Base-by-base conservation (phyloP, 2,888 invertebrate species). In the Megamerina dolium region DNA sequence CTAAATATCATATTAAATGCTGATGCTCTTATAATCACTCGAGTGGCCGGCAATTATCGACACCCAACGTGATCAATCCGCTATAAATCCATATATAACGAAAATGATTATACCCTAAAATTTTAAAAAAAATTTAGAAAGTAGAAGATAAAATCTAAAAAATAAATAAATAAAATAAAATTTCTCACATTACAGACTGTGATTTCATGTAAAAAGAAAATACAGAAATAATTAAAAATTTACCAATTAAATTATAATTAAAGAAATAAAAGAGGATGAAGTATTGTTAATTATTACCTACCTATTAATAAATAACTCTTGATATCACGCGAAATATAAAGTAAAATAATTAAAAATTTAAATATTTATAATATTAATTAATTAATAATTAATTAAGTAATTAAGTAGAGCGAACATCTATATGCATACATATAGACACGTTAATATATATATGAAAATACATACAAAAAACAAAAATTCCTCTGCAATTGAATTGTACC, bases 121-220 rank as follows among this genome's bases (percentile, higher is more conserved):
- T n/a, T n/a, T n/a, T n/a, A n/a, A n/a, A n/a, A n/a, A n/a, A n/a
- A n/a, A n/a, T n/a, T n/a, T n/a, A n/a, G n/a, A n/a, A n/a, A n/a
- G n/a, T n/a, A n/a, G n/a, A n/a, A n/a, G n/a, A n/a, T n/a, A n/a
- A 48, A 41, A 48, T 45, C 14, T 30, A 39, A 43, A 35, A 41
- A 45, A 35, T 51, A 41, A 46, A 45, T 29, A 27, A 46, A 27
- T 43, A 49, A 41, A 50, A 52, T 48, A 52, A 61, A 65, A 61
- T 65, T 64, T 69, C 65, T 70, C 70, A 70, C 70, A 70, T n/a
- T 69, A 68, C 68, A 66, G 70, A 70, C 70, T 70, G 70, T 70
- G 70, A 70, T 70, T 70, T 65, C 61, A 60, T 60, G 57, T 66
- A 64, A 66, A 61, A 59, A 59, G 58, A 55, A 41, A 56, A 55